phyloP scores from a whole-genome alignment of 2,113 vertebrate genomes.

The Apteryx mantelli region DNA sequence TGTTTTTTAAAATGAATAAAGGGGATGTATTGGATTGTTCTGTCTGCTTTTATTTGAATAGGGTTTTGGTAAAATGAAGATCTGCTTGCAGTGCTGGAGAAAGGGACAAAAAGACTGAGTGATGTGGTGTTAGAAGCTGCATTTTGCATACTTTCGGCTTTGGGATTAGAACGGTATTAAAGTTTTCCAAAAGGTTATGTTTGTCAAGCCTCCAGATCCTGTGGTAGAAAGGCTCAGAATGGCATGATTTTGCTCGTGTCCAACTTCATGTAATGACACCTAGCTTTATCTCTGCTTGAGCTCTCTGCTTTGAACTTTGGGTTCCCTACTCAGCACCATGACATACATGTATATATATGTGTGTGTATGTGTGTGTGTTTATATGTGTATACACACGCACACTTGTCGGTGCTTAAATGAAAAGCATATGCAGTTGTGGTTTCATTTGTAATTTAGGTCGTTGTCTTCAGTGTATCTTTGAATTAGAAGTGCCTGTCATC shows the following conservation, averaged over 20 bases:
- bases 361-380: too few species aligned
- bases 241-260: constrained; percentile 8
- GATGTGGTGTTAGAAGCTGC: not conserved
- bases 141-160: constrained; percentile 16
- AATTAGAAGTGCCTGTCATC: constrained; percentile 54
- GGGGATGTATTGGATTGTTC: constrained; percentile 39
- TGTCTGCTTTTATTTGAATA: constrained; percentile 44
- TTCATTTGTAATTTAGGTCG: not conserved
- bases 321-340: not conserved
- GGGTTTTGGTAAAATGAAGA: constrained; percentile 5
- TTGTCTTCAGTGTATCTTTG: constrained; percentile 4
- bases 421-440: not conserved
- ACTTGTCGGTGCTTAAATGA: constrained; percentile 17
- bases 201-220: not conserved
- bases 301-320: constrained; percentile 2
- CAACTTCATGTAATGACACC: not conserved
- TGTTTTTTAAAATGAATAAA: constrained; percentile 68
- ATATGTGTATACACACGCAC: too few species aligned
- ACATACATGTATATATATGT: not conserved
- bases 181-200: not conserved
- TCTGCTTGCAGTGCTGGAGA: constrained; percentile 14
- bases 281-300: constrained; percentile 41
- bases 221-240: constrained; percentile 33
- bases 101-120: not conserved
- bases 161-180: not conserved